Evolutionary conservation across 2,888 invertebrate species (phyloP), one percentile per base, ranked within the genome.

Genomic region (Leucania comma): DNA sequence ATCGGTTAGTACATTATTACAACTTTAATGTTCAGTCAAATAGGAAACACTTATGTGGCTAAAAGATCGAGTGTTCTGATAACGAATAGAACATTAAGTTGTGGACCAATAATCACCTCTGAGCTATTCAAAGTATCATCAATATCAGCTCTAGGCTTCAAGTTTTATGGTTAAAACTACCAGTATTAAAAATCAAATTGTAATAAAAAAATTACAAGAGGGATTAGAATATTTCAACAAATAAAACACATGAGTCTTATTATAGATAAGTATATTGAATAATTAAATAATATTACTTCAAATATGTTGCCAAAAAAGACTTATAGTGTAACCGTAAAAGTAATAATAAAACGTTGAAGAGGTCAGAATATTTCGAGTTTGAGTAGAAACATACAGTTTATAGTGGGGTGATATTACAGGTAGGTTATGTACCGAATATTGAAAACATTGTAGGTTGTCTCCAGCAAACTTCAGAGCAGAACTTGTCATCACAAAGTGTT

Each of bases 201-300:
- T 20, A 20, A 22, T 14, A 26, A 26, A 12, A 51, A 50, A 51
- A 24, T 6, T 51, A 26, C 26, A 53, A 53, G 3, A 20, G 26
- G 76, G 26, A 14, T 50, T 26, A 26, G 12, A 48, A 24, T 5
- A 22, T 64, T 24, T 51, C 5, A 50, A 51, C 4, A 77, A 95
- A 95, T 94, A 88, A 95, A 95, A 95, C 92, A 87, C 89, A 87
- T 65, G 74, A 85, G 72, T 92, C 92, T 94, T 95, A 95, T 92
- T 95, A 94, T 95, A 95, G 95, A 96, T 96, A 96, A 96, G 96
- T 96, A 96, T 96, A 96, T 95, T 96, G 95, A 95, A 96, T 96
- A 95, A 94, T 96, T 95, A 96, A 96, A 96, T 96, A 95, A 95
- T 94, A 93, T 95, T 95, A 96, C 91, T 94, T 95, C 94, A 95